Base-by-base conservation (phyloP, 2,797 vertebrate genomes). In the Sebastes vulpes region DNA sequence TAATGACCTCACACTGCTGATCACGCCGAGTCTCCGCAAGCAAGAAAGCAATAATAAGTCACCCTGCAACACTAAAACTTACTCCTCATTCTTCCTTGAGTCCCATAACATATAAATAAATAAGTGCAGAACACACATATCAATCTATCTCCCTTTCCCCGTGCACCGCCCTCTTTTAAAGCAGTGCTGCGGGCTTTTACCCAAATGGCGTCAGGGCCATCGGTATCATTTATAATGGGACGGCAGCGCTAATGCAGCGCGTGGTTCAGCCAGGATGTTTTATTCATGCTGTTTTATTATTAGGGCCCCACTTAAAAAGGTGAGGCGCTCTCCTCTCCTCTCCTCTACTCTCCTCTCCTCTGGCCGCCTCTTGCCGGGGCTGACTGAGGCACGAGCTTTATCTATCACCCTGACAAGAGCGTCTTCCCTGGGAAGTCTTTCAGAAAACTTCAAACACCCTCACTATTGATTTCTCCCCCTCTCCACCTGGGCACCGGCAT, bases 261-360 rank as follows among this genome's bases (percentile, higher is more conserved):
- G 75, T 94, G 92, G 93, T 89, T 94, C 92, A 90, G 93, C 91
- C 93, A 89, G 91, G 67, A 97, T 97, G 96, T 97, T 96, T 97
- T 97, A 97, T 97, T 97, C 96, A 97, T 97, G 93, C 92, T 95
- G 93, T 96, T 97, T 96, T 96, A 96, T 96, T 96, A 97, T 96
- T 96, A 96, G 95, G 95, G 94, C 94, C 89, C 95, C 95, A 96
- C 96, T 96, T 96, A 96, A 96, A 96, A 96, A 97, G 96, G 96
- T 96, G 96, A 97, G 96, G 91, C 90, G 81, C 90, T 91, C 91
- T 94, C 92, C 85, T 91, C 86, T 84, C 92, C 85, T 91, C 86
- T 84, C 68, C 80, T 85, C 59, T 31, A 4, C 56, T 59, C 90
- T 93, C 76, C 91, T 92, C 90, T 93, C 83, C 91, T 92, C 89